These are phyloP conservation scores for Danio jaintianensis DNA, from an alignment of 2,797 vertebrate genomes.

Conservation along the genomic window DNA sequence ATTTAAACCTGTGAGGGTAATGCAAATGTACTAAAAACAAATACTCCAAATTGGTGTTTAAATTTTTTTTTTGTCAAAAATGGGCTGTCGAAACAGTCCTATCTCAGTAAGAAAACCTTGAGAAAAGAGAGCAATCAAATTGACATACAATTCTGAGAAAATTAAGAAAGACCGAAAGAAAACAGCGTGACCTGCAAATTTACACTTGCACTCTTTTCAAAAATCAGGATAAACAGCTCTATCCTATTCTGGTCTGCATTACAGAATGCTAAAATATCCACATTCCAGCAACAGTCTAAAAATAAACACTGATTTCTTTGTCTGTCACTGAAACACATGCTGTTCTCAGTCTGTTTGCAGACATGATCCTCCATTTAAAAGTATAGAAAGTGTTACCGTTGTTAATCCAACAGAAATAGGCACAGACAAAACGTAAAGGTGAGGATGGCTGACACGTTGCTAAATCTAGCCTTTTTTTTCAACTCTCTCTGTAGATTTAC, in stretches of 20 bases:
- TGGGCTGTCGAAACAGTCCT: not conserved
- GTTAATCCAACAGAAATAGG: conserved; percentile 10
- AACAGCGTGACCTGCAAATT: not conserved
- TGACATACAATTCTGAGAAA: not conserved
- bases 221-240: conserved; percentile 12
- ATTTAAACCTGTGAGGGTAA: not conserved
- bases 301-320: conserved; percentile 33
- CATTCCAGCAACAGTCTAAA: conserved; percentile 18
- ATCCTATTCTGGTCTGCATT: conserved; percentile 10
- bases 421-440: not conserved
- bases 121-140: not conserved
- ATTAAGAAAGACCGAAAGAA: not conserved
- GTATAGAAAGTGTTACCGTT: conserved; percentile 20
- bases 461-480: not conserved
- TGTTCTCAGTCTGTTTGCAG: conserved; percentile 31
- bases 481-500: not conserved
- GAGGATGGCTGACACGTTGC: not conserved
- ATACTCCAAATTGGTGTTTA: not conserved
- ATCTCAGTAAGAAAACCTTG: not conserved
- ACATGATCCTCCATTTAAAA: conserved; percentile 37
- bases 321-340: conserved; percentile 34
- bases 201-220: not conserved
- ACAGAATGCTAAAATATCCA: conserved; percentile 42
- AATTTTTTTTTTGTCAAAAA: not conserved
- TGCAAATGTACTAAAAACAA: not conserved